A percentile compares a stretch with the other conserved stretches of the same genome.
Evolutionary conservation across 2,113 vertebrate genomes (phyloP).

Genomic region (Theropithecus gelada): DNA sequence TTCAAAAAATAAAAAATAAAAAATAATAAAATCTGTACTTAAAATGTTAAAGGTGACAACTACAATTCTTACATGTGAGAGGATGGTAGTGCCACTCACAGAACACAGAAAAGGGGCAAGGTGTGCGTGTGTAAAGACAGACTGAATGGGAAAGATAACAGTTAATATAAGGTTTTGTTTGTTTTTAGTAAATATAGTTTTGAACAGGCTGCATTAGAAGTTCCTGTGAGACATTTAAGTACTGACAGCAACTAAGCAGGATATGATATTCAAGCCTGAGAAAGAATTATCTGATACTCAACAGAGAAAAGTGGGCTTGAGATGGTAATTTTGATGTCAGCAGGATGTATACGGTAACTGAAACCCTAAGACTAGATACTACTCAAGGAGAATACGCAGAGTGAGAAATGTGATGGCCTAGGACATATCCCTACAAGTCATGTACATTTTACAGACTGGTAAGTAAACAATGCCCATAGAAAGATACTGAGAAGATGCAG

Average conservation of each 20-base stretch:
- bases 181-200: conserved; percentile 11
- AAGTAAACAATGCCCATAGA: neutral
- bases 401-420: neutral
- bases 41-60: neutral
- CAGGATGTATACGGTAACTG: neutral
- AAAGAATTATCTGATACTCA: neutral
- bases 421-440: neutral
- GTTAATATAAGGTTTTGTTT: neutral
- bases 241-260: neutral
- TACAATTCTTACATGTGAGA: neutral
- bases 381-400: neutral
- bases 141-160: neutral
- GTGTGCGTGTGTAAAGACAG: neutral
- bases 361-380: neutral
- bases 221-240: neutral
- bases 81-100: neutral
- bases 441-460: neutral
- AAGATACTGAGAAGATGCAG: neutral
- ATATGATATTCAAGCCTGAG: neutral
- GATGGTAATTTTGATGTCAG: neutral
- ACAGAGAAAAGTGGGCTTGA: neutral
- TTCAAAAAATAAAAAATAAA: neutral
- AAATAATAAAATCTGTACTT: neutral
- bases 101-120: neutral
- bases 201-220: neutral